Evolutionary conservation across 1,140 invertebrate genomes (phyloP).

Genomic region (Capitella teleta): DNA sequence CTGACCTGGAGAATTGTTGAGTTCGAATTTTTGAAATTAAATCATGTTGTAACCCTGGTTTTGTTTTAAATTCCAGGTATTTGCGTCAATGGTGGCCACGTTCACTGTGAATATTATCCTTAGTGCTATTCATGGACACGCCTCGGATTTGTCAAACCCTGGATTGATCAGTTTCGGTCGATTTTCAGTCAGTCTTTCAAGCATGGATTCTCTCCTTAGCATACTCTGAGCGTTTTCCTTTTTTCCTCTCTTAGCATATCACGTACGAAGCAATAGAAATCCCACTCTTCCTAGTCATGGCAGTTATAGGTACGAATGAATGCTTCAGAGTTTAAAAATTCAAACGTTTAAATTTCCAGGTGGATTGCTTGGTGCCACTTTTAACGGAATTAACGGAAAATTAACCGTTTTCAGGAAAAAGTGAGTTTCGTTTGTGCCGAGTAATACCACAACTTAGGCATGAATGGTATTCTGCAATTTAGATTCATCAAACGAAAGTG

Average conservation of each 20-base stretch:
- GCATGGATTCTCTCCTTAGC: neutral
- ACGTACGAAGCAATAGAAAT: slow-evolving; percentile 8
- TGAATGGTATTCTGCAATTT: neutral
- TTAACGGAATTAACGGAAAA: slow-evolving; percentile 85
- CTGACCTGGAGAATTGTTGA: slow-evolving; percentile 80
- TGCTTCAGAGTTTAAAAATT: neutral
- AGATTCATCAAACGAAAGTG: slow-evolving; percentile 63
- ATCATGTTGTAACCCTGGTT: neutral
- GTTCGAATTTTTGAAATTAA: slow-evolving; percentile 1
- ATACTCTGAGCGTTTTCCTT: neutral
- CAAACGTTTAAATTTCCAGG: slow-evolving; percentile 31
- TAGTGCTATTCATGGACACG: slow-evolving; percentile 75
- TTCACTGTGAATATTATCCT: slow-evolving; percentile 87
- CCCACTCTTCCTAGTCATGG: slow-evolving; percentile 26
- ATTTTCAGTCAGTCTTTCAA: slow-evolving; percentile 51
- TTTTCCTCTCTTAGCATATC: slow-evolving; percentile 3
- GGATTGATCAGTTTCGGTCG: slow-evolving; percentile 94
- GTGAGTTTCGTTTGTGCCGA: slow-evolving; percentile 39
- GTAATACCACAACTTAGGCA: neutral
- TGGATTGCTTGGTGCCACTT: slow-evolving; percentile 82
- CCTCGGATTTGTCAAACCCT: slow-evolving; percentile 59
- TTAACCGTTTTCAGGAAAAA: slow-evolving; percentile 75
- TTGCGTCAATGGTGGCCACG: slow-evolving; percentile 90
- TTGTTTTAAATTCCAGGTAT: slow-evolving; percentile 50
- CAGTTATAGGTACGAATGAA: slow-evolving; percentile 25